Evolutionary conservation across 2,113 vertebrate genomes (phyloP).

Genomic region (Hydropotes inermis): DNA sequence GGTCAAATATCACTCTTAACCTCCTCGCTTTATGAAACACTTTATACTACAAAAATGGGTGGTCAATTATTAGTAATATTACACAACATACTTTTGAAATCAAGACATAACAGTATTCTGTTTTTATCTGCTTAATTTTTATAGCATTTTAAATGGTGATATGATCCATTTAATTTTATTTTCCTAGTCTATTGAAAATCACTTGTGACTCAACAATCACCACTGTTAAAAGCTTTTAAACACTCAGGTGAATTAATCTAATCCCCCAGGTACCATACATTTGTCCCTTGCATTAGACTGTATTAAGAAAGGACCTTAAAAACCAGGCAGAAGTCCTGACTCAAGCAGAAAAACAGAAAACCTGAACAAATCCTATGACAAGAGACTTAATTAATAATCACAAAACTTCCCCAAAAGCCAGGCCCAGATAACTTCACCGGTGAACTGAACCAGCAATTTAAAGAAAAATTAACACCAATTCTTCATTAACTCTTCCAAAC

Average conservation of each 20-base stretch:
- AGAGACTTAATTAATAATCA: background rate
- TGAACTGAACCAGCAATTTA: background rate
- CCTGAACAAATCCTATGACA: background rate
- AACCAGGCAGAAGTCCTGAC: background rate
- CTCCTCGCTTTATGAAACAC: background rate
- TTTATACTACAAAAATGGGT: background rate
- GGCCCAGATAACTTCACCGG: background rate
- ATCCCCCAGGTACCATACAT: background rate
- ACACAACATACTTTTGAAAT: background rate
- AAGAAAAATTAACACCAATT: background rate
- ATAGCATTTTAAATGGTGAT: background rate
- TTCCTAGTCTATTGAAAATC: background rate
- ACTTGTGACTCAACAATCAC: background rate
- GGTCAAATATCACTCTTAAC: background rate
- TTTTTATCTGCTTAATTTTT: background rate
- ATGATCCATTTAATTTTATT: background rate
- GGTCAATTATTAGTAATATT: background rate
- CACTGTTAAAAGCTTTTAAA: constrained; percentile 13
- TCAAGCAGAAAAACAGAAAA: background rate
- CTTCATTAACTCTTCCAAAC: background rate
- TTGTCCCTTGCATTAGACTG: background rate
- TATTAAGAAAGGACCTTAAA: background rate
- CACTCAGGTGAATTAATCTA: background rate
- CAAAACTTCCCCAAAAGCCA: background rate
- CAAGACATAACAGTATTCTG: background rate